Conservation (phyloP, 2,113 vertebrate species). For the Anseranas semipalmata region DNA sequence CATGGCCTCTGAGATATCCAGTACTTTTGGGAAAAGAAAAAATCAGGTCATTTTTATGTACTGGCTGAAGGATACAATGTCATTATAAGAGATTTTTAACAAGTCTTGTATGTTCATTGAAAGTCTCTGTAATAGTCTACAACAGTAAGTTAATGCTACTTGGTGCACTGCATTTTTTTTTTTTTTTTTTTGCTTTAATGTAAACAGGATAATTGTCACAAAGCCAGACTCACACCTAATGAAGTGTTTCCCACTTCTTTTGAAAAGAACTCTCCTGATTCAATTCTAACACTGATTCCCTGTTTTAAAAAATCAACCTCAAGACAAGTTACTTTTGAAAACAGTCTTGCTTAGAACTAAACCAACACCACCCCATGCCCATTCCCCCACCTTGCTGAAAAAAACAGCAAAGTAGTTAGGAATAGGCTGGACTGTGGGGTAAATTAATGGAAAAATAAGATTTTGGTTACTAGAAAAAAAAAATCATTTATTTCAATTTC, state of each 20-base stretch:
- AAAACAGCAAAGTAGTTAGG: neutral
- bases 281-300: neutral
- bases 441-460: neutral
- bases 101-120: neutral
- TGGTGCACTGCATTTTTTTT: neutral
- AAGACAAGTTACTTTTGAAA: neutral
- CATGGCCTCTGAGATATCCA: neutral
- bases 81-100: neutral
- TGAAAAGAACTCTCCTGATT: neutral
- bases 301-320: neutral
- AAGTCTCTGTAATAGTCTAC: neutral
- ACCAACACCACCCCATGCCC: too few relatives aligned
- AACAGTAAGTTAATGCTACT: neutral
- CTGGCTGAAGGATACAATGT: neutral
- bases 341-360: neutral
- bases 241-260: neutral
- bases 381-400: neutral
- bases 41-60: neutral
- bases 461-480: neutral
- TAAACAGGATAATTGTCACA: neutral
- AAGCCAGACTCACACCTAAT: neutral
- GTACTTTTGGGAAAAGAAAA: neutral
- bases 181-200: neutral
- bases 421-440: neutral
- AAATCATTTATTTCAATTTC: neutral